Percentiles rank a stretch among this genome's conserved stretches.
These are phyloP conservation scores for Dolichomitus sp. DNA, from an alignment of 2,888 invertebrate genomes.

Conservation along the genomic window DNA sequence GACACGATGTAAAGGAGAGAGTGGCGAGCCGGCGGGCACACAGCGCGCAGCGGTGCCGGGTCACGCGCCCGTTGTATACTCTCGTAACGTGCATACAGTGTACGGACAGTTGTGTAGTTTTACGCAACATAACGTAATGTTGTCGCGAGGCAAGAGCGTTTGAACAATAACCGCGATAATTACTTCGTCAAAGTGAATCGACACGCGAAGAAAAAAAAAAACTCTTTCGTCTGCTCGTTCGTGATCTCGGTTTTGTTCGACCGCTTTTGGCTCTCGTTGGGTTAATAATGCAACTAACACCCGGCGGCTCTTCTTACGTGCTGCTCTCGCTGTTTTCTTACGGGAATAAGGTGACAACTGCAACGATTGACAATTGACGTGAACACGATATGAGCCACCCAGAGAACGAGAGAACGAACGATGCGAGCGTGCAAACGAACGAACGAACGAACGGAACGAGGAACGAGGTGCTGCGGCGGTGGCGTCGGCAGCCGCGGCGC, in stretches of 20 bases:
- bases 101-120: neutral
- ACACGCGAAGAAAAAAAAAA: neutral
- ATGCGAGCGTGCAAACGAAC: constrained; percentile 57
- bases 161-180: neutral
- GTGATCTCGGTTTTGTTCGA: neutral
- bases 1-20: constrained; percentile 46
- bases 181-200: neutral
- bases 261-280: neutral
- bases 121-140: constrained; percentile 1
- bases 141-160: neutral
- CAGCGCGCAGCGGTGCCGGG: constrained; percentile 52
- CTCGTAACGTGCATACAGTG: constrained; percentile 15
- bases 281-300: neutral
- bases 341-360: constrained; percentile 36
- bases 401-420: constrained; percentile 58
- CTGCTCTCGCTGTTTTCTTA: constrained; percentile 7
- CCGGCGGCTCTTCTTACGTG: neutral
- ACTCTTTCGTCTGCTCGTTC: neutral
- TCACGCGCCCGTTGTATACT: constrained; percentile 16
- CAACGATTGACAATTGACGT: constrained; percentile 35
- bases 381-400: constrained; percentile 25
- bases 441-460: constrained; percentile 61
- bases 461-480: constrained; percentile 49
- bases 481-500: constrained; percentile 56
- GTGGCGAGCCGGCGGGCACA: constrained; percentile 63